Evolutionary conservation across 2,113 vertebrate species (phyloP), one percentile per base, ranked within the genome.

Genomic region (Oryzias melastigma): DNA sequence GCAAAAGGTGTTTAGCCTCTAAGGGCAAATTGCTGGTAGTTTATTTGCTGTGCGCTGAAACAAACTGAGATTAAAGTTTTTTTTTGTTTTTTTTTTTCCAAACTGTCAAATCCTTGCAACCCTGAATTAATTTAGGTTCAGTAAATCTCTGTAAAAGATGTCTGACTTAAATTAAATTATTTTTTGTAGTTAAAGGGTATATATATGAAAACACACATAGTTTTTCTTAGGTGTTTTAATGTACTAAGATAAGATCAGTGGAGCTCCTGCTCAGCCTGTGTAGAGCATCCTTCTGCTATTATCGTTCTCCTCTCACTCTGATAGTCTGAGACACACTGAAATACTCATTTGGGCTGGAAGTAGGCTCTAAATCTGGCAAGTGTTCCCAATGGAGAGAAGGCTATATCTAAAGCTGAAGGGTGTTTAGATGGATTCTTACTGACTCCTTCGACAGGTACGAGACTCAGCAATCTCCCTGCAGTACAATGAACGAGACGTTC

Each of bases 241-340:
- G 72, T 47, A 64, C n/a, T 54, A 41, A 68, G 73, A 79, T 77
- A 71, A 73, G 71, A 72, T 68, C 58, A 7, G 7, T 41, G 53
- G 42, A 42, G 65, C 67, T 75, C 40, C 50, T 62, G 62, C 59
- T 57, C 55, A 62, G 55, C 6, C 53, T 58, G 52, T 62, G 75
- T n/a, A 22, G 27, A 61, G 22, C 19, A 73, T 56, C 51, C 40
- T 68, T 63, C 45, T 41, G 62, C 57, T 18, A 35, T 49, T 60
- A 62, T 78, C 59, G 55, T 66, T 48, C 61, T 56, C 55, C 65
- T 61, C 19, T 57, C 19, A 50, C 62, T 74, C 70, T 52, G 18
- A 13, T 52, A 71, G 74, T 62, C 54, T 57, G 62, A 25, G 65
- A 71, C 54, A 66, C 43, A 40, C 62, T 73, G 49, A 62, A 60